phyloP scores from a whole-genome alignment of 2,113 vertebrate genomes.

The Mus spicilegus region DNA sequence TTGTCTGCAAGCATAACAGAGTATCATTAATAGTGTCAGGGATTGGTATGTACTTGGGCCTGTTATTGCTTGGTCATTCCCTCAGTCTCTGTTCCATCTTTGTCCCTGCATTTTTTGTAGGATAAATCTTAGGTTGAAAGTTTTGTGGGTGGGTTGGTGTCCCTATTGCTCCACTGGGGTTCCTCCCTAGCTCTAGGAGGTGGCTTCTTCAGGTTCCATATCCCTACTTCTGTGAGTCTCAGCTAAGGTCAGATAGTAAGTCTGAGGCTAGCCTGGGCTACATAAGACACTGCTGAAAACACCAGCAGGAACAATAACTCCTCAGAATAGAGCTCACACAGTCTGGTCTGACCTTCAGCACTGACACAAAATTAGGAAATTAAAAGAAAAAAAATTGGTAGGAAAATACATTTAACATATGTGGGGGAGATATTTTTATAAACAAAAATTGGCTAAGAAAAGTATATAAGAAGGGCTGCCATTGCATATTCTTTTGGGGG shows the following conservation, averaged over 20 bases:
- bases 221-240: too few relatives aligned
- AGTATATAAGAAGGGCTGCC: background rate
- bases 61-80: too few relatives aligned
- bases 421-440: constrained; percentile 37
- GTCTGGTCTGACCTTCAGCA: constrained; percentile 31
- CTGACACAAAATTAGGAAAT: constrained; percentile 15
- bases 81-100: too few relatives aligned
- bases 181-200: too few relatives aligned
- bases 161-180: too few relatives aligned
- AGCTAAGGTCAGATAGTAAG: background rate
- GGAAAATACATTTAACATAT: constrained; percentile 17
- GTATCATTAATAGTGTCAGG: too few relatives aligned
- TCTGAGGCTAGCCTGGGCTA: background rate
- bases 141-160: too few relatives aligned
- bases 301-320: background rate
- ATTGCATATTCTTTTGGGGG: background rate
- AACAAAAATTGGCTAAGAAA: constrained; percentile 38
- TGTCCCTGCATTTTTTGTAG: too few relatives aligned
- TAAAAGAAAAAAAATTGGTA: background rate
- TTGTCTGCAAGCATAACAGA: too few relatives aligned
- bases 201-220: too few relatives aligned
- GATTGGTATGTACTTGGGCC: too few relatives aligned
- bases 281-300: background rate
- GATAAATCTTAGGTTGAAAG: too few relatives aligned
- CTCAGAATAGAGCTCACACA: constrained; percentile 25